Evolutionary conservation across 2,797 vertebrate species (phyloP).

Genomic region (Gorsachius magnificus): DNA sequence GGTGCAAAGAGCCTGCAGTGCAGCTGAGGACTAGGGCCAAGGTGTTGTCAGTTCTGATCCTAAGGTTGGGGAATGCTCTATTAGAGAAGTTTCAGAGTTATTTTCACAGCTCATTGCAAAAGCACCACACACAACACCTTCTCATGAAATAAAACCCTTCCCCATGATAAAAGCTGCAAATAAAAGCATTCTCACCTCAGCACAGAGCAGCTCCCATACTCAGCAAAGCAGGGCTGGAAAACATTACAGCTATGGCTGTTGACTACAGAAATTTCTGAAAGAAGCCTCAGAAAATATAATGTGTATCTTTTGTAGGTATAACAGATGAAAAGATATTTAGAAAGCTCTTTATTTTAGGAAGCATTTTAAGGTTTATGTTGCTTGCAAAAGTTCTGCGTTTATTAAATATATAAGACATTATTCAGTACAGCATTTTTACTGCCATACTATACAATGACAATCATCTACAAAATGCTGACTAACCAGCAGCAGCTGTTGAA

Average conservation of each 20-base stretch:
- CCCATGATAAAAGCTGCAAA: neutral
- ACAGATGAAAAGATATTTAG: constrained; percentile 4
- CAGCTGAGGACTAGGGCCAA: constrained; percentile 48
- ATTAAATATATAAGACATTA: constrained; percentile 56
- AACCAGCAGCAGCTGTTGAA: constrained; percentile 7
- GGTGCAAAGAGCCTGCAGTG: constrained; percentile 27
- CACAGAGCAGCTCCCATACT: neutral
- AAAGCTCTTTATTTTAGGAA: neutral
- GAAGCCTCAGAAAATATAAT: neutral
- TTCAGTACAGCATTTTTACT: constrained; percentile 12
- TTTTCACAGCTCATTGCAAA: neutral
- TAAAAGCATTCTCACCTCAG: neutral
- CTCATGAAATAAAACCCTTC: neutral
- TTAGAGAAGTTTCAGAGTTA: constrained; percentile 7
- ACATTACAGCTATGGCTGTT: neutral
- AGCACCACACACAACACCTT: neutral
- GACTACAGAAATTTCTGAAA: neutral
- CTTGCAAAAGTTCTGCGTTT: neutral
- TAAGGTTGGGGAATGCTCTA: neutral
- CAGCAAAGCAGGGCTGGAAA: constrained; percentile 15
- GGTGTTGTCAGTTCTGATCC: constrained; percentile 13
- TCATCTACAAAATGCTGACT: constrained; percentile 49
- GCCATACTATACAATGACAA: neutral
- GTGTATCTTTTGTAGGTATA: neutral
- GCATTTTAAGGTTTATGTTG: neutral